Percentiles rank a stretch among this genome's conserved stretches.
Evolutionary conservation across 35 echinoderm and acorn worm genomes (phyloP).

Genomic region (Diadema setosum): DNA sequence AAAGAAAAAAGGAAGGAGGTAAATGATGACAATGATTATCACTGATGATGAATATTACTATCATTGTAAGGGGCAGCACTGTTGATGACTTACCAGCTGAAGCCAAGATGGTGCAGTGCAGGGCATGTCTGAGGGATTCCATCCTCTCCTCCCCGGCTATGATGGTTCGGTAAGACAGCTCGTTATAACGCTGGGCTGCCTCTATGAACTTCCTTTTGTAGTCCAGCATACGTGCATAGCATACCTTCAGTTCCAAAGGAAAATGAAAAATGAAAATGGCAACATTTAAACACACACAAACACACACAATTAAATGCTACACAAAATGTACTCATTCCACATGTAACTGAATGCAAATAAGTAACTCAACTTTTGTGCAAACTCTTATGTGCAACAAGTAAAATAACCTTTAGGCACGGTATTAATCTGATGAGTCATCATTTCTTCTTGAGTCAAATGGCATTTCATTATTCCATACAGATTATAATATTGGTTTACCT

Average conservation of each 20-base stretch:
- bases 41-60: background rate
- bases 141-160: conserved; percentile 97
- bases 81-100: conserved; percentile 76
- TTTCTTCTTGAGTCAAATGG: no score
- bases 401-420: no score
- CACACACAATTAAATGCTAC: no score
- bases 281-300: no score
- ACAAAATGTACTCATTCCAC: no score
- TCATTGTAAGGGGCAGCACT: background rate
- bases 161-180: conserved; percentile 91
- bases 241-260: conserved; percentile 59
- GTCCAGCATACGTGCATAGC: conserved; percentile 95
- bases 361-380: no score
- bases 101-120: conserved; percentile 96
- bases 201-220: conserved; percentile 98
- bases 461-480: no score
- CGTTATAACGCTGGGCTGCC: conserved; percentile 98
- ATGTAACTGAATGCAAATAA: no score
- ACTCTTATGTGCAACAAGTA: no score
- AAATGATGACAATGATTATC: background rate
- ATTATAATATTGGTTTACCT: no score
- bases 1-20: background rate
- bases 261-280: no score
- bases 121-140: conserved; percentile 91
- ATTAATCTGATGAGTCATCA: no score